phyloP scores from a whole-genome alignment of 1,140 invertebrate species.

The Sipha flava region DNA sequence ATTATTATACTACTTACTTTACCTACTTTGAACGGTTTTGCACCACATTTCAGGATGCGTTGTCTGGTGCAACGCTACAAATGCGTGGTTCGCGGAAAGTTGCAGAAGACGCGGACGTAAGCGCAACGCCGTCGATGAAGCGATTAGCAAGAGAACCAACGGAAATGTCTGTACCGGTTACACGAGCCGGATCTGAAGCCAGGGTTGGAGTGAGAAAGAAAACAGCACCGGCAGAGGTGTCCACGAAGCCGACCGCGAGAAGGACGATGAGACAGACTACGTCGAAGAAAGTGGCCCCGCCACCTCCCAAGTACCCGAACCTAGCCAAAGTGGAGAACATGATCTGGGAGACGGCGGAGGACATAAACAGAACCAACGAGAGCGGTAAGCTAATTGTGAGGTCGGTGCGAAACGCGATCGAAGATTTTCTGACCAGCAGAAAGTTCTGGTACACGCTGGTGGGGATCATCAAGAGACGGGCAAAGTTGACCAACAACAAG shows the following conservation, averaged over 20 bases:
- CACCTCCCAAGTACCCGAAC: background rate
- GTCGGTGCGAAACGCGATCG: background rate
- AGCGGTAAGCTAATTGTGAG: background rate
- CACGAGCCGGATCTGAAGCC: too few relatives aligned
- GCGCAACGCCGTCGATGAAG: too few relatives aligned
- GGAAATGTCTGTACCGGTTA: too few relatives aligned
- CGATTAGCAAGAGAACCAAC: too few relatives aligned
- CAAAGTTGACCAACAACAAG: background rate
- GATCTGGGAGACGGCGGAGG: background rate
- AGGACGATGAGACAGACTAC: too few relatives aligned
- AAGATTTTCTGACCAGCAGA: background rate
- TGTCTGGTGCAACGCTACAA: too few relatives aligned
- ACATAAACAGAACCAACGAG: background rate
- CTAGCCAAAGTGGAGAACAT: background rate
- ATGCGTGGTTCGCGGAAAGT: too few relatives aligned
- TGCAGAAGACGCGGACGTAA: too few relatives aligned
- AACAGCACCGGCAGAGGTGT: rapidly evolving
- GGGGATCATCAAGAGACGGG: background rate
- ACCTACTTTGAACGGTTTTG: background rate
- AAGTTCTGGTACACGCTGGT: background rate
- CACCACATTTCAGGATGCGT: background rate
- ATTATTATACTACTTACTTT: background rate
- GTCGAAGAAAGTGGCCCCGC: background rate
- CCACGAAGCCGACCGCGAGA: background rate
- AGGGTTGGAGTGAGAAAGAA: too few relatives aligned